phyloP scores from a whole-genome alignment of 2,797 vertebrate species.

The Leucoraja ocellata region DNA sequence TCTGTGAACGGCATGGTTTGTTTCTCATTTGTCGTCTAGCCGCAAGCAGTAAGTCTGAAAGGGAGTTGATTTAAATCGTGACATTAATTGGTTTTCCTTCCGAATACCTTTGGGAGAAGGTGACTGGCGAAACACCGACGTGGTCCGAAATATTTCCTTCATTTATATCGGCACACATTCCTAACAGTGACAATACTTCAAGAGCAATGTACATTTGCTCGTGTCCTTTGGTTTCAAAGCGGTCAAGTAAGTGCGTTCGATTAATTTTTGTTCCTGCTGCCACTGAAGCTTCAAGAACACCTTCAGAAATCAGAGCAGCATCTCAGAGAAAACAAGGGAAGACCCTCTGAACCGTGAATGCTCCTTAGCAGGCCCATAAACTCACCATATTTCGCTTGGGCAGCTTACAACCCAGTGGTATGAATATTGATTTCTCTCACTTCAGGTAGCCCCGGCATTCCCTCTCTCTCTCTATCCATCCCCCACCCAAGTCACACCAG shows the following conservation, averaged over 20 bases:
- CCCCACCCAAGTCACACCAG: no score
- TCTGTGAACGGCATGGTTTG: no score
- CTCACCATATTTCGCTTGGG: no score
- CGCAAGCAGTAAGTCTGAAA: slow-evolving; percentile 9
- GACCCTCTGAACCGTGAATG: neutral
- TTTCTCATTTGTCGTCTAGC: neutral
- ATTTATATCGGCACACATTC: neutral
- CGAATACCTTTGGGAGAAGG: slow-evolving; percentile 1
- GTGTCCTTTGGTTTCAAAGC: neutral
- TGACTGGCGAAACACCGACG: neutral
- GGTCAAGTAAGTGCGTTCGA: neutral
- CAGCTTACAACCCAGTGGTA: no score
- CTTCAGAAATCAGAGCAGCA: neutral
- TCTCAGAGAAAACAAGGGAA: neutral
- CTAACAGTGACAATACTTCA: neutral
- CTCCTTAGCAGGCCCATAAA: no score
- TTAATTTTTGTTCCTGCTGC: neutral
- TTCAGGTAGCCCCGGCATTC: no score
- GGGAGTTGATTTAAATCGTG: slow-evolving; percentile 6
- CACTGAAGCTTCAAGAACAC: neutral
- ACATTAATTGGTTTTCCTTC: slow-evolving; percentile 27
- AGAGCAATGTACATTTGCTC: neutral
- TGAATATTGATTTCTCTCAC: no score
- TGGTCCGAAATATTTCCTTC: neutral
- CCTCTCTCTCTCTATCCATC: no score